phyloP scores from a whole-genome alignment of 2,888 invertebrate genomes.

The Eustalomyia histrio region DNA sequence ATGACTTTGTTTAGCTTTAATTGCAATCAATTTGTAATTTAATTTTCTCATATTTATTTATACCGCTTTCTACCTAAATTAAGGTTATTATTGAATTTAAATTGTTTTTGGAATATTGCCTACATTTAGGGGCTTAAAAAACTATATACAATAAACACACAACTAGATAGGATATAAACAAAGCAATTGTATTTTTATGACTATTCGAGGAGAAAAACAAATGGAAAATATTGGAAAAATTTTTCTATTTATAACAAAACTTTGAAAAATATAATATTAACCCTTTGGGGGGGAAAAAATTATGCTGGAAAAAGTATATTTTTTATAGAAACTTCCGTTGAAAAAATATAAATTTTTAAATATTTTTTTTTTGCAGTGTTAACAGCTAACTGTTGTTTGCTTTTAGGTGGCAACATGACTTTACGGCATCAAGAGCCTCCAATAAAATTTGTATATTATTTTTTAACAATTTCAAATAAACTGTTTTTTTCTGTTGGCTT shows the following conservation, averaged over 20 bases:
- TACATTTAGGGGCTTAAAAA: slow-evolving; percentile 22
- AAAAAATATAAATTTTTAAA: background rate
- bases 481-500: background rate
- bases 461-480: background rate
- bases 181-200: background rate
- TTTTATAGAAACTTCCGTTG: background rate
- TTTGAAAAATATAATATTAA: background rate
- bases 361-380: background rate
- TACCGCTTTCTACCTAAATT: background rate
- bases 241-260: background rate
- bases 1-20: background rate
- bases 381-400: background rate
- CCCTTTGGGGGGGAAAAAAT: background rate
- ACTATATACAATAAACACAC: slow-evolving; percentile 12
- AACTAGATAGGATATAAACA: background rate
- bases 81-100: slow-evolving; percentile 33
- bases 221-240: background rate
- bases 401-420: background rate
- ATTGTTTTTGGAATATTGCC: slow-evolving; percentile 52
- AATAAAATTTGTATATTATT: background rate
- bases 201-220: background rate
- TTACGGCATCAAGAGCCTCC: no score
- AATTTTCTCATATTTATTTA: background rate
- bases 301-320: background rate
- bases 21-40: background rate